phyloP scores from a whole-genome alignment of 1,140 invertebrate species.

The Eurytemora carolleeae region DNA sequence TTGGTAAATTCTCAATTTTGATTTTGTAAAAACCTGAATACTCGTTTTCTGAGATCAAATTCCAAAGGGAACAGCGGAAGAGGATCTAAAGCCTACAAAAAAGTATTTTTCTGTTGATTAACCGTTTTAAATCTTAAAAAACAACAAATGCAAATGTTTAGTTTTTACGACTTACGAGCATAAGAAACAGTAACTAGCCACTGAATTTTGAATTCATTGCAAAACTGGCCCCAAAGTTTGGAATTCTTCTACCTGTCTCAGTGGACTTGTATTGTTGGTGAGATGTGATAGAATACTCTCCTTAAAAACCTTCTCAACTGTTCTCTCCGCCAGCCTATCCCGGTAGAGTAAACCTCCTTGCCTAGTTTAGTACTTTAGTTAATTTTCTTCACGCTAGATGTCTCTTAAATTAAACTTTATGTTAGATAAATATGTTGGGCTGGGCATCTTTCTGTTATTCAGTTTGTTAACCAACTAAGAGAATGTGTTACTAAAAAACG shows the following conservation, averaged over 20 bases:
- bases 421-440: no score
- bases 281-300: neutral
- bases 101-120: neutral
- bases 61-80: no score
- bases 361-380: no score
- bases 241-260: neutral
- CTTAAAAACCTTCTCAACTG: neutral
- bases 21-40: no score
- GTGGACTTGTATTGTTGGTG: neutral
- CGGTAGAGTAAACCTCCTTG: no score
- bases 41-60: no score
- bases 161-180: neutral
- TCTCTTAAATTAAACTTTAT: no score
- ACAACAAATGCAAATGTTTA: neutral
- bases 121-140: neutral
- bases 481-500: no score
- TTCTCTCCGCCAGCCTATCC: neutral
- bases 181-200: neutral
- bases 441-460: no score
- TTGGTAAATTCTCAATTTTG: neutral
- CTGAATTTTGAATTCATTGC: neutral
- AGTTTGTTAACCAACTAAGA: no score
- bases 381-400: no score
- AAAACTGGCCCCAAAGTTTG: neutral
- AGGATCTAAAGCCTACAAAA: no score